phyloP scores from a whole-genome alignment of 2,113 vertebrate genomes.

The Callipepla californica region DNA sequence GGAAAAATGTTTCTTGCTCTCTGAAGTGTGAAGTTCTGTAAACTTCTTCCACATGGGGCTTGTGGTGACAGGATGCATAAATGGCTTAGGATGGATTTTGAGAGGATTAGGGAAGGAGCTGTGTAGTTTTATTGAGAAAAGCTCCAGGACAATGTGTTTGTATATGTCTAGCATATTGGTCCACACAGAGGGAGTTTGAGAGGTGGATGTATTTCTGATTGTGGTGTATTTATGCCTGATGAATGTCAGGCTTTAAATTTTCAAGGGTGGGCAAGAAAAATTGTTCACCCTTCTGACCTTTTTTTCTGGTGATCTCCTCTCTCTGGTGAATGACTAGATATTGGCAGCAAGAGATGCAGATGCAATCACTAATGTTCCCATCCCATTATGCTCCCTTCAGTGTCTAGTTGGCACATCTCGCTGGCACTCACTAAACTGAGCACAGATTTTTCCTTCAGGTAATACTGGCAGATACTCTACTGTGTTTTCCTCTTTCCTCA shows the following conservation, averaged over 20 bases:
- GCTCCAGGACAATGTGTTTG: background rate
- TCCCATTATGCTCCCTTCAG: background rate
- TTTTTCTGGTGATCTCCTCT: background rate
- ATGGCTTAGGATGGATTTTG: conserved; percentile 31
- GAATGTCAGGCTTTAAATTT: background rate
- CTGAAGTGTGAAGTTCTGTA: conserved; percentile 19
- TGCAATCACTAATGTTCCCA: background rate
- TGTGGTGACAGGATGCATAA: background rate
- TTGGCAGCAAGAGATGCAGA: background rate
- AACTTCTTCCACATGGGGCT: conserved; percentile 1
- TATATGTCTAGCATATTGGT: background rate
- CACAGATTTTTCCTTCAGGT: background rate
- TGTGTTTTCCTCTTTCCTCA: background rate
- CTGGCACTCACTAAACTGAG: background rate
- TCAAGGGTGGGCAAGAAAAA: background rate
- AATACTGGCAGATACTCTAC: background rate
- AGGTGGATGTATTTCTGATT: background rate
- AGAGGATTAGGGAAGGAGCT: background rate
- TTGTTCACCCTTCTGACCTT: background rate
- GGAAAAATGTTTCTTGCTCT: background rate
- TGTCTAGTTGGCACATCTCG: background rate
- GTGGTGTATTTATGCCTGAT: background rate
- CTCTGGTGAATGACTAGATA: background rate
- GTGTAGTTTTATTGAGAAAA: background rate
- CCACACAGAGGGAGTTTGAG: background rate